Conservation (phyloP, 2,888 invertebrate genomes). For the Agrochola litura region DNA sequence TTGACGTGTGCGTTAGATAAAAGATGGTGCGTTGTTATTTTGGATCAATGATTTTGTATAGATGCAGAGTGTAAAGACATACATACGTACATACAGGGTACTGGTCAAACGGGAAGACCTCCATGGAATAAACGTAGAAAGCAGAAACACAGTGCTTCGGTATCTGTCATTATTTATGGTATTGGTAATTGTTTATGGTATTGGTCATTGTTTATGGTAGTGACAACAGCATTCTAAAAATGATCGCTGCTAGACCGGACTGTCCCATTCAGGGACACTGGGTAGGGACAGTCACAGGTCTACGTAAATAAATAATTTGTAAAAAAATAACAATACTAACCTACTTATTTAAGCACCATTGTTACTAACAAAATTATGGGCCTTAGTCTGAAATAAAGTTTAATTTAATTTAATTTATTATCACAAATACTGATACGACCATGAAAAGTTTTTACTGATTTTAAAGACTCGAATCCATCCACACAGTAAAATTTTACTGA, state of each 20-base stretch:
- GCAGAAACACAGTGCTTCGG: neutral
- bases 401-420: no score
- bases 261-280: no score
- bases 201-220: no score
- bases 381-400: no score
- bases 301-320: no score
- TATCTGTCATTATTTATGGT: neutral
- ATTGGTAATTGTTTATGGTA: no score
- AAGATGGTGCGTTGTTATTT: slow-evolving; percentile 25
- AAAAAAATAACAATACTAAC: no score
- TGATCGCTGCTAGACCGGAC: no score
- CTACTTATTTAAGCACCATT: no score
- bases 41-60: neutral
- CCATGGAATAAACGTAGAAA: neutral
- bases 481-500: neutral
- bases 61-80: neutral
- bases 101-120: neutral
- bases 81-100: neutral
- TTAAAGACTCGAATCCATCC: neutral
- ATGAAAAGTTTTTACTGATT: neutral
- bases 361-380: no score
- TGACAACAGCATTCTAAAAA: no score
- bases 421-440: neutral
- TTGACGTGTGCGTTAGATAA: slow-evolving; percentile 36
- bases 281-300: no score